These are phyloP conservation scores for Tenthredo amoena DNA, from an alignment of 2,888 invertebrate genomes.

Conservation along the genomic window DNA sequence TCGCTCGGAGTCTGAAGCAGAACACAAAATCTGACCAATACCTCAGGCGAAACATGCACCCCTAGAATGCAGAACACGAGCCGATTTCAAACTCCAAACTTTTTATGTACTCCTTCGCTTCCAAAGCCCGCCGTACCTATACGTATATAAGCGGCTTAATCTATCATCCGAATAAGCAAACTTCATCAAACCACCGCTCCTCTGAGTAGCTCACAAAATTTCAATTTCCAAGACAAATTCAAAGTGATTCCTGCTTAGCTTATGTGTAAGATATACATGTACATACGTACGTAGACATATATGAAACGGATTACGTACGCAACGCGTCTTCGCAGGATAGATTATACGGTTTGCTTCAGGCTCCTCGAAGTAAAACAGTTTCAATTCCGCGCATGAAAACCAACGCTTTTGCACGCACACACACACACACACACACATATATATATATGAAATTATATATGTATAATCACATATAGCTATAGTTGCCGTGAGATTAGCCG, in stretches of 20 bases:
- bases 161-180: slow-evolving; percentile 23
- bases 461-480: not conserved
- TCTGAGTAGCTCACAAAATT: slow-evolving; percentile 8
- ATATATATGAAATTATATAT: not conserved
- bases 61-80: not conserved
- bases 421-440: not conserved
- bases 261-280: not conserved
- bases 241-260: not conserved
- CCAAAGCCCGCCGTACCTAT: not conserved
- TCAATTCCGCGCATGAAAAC: not conserved
- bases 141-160: slow-evolving; percentile 24
- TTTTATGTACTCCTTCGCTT: not conserved
- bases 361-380: slow-evolving; percentile 12
- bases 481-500: slow-evolving; percentile 55
- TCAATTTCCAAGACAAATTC: slow-evolving; percentile 19
- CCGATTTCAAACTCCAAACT: not conserved
- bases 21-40: not conserved
- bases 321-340: not conserved
- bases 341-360: slow-evolving; percentile 15
- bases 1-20: slow-evolving; percentile 18
- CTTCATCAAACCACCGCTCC: slow-evolving; percentile 16
- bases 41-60: slow-evolving; percentile 1
- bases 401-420: not conserved
- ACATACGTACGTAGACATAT: not conserved
- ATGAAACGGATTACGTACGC: not conserved